These are phyloP conservation scores for Drosophila miranda DNA, from an alignment of 1,140 invertebrate species.

Conservation along the genomic window DNA sequence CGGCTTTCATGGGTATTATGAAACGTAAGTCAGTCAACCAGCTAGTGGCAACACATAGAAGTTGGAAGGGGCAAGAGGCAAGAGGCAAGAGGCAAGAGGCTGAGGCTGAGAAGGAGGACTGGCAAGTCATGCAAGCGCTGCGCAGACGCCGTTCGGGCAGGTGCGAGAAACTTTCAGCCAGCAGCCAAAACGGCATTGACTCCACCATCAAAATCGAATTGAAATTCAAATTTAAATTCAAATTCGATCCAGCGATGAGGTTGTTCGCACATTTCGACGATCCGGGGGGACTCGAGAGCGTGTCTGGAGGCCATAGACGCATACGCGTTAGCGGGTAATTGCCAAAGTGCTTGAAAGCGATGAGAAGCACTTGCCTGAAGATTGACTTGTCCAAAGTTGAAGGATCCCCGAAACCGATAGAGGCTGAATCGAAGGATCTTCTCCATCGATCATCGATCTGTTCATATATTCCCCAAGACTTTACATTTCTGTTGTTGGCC, in stretches of 20 bases:
- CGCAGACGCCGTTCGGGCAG: slow-evolving; percentile 42
- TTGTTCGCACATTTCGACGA: slow-evolving; percentile 54
- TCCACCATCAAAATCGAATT: slow-evolving; percentile 39
- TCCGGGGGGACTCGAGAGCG: slow-evolving; percentile 9
- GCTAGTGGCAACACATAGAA: slow-evolving; percentile 20
- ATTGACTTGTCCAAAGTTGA: slow-evolving; percentile 36
- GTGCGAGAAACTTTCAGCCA: slow-evolving; percentile 52
- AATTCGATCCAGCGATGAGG: slow-evolving; percentile 25
- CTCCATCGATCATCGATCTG: not conserved
- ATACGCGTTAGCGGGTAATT: slow-evolving; percentile 50
- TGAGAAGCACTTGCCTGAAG: slow-evolving; percentile 29
- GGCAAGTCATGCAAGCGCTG: slow-evolving; percentile 49
- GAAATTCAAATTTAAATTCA: slow-evolving; percentile 31
- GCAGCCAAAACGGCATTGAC: slow-evolving; percentile 46
- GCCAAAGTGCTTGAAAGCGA: slow-evolving; percentile 31
- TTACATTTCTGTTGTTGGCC: too few species aligned
- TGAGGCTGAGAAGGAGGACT: slow-evolving; percentile 17
- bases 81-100: not conserved
- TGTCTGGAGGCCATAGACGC: slow-evolving; percentile 34
- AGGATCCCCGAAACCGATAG: too few species aligned
- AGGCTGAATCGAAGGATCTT: too few species aligned
- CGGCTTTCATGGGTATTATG: slow-evolving; percentile 62
- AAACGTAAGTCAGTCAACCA: slow-evolving; percentile 48
- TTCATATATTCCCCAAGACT: not conserved
- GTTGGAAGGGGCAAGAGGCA: slow-evolving; percentile 1